Conservation (phyloP, 2,113 vertebrate genomes). For the Prunella himalayana region DNA sequence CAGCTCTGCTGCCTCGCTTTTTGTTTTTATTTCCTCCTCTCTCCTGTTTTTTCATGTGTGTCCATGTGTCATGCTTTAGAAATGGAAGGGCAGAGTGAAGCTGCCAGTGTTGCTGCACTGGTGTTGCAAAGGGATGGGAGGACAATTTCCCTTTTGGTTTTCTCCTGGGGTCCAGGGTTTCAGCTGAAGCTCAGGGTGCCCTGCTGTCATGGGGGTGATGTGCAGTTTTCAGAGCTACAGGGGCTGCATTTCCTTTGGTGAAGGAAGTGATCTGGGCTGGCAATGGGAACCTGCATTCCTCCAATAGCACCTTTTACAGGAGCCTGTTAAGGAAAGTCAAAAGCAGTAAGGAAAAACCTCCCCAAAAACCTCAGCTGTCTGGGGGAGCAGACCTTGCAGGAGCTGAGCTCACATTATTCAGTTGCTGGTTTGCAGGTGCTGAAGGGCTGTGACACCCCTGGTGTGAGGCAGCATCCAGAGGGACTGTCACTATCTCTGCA, state of each 20-base stretch:
- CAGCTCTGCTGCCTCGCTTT: neutral
- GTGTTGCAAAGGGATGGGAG: neutral
- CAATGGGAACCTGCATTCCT: neutral
- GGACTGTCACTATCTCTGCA: neutral
- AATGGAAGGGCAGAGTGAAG: neutral
- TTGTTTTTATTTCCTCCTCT: neutral
- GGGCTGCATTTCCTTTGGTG: neutral
- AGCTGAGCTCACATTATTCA: accelerated
- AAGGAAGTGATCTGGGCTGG: neutral
- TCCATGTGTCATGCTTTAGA: accelerated
- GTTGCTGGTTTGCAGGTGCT: neutral
- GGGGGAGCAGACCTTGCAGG: neutral
- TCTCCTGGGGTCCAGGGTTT: accelerated
- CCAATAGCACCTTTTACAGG: neutral
- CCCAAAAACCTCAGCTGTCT: accelerated
- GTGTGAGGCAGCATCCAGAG: neutral
- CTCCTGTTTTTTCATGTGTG: neutral
- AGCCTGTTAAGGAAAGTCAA: neutral
- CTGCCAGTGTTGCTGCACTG: neutral
- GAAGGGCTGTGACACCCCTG: neutral
- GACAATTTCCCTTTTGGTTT: neutral
- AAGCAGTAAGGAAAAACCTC: neutral
- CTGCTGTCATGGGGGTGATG: neutral
- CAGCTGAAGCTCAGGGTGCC: accelerated
- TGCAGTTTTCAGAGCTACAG: neutral